Conservation (phyloP, 2,888 invertebrate species). For the Boloria euphrosyne region DNA sequence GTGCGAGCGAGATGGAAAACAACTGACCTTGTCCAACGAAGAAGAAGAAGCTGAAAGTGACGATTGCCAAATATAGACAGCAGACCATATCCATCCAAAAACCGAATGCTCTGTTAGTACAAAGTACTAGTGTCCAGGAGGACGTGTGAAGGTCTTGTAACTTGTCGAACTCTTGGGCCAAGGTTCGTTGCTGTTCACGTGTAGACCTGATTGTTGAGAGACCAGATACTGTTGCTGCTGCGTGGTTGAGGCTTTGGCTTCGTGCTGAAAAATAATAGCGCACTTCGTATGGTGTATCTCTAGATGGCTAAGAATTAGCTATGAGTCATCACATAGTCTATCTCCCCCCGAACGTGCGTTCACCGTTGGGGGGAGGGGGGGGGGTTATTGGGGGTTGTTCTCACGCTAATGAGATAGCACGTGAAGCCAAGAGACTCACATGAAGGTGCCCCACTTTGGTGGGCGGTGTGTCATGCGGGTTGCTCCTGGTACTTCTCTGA, state of each 20-base stretch:
- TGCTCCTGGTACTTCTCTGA: too few species aligned
- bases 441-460: too few species aligned
- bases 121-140: conserved; percentile 77
- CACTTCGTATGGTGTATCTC: too few species aligned
- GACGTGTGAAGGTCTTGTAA: conserved; percentile 85
- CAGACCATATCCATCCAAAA: conserved; percentile 83
- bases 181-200: conserved; percentile 84
- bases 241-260: conserved; percentile 92
- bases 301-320: background rate
- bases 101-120: conserved; percentile 75
- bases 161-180: conserved; percentile 87
- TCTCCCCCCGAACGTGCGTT: too few species aligned
- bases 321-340: too few species aligned
- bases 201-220: conserved; percentile 91
- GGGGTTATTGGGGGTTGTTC: too few species aligned
- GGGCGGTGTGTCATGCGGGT: too few species aligned
- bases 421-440: too few species aligned
- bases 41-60: conserved; percentile 87
- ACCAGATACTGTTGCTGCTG: conserved; percentile 91
- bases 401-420: too few species aligned
- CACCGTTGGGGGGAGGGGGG: too few species aligned
- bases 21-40: conserved; percentile 61
- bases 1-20: too few species aligned
- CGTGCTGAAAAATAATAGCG: conserved; percentile 80
- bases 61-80: conserved; percentile 78